Base-by-base conservation (phyloP, 2,888 invertebrate genomes). In the Arge pagana region DNA sequence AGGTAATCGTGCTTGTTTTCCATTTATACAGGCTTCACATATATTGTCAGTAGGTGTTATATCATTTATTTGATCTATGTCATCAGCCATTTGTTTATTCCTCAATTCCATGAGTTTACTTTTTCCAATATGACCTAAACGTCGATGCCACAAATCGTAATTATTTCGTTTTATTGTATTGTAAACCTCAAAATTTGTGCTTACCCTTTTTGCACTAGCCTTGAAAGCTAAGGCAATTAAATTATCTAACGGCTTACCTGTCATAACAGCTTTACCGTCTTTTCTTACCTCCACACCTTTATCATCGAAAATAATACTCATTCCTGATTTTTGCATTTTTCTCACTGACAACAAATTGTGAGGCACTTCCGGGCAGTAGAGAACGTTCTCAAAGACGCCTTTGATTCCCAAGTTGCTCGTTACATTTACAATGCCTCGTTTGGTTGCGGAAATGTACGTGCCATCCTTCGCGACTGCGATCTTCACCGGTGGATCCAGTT, bases 11-110 rank as follows among this genome's bases (percentile, higher is more conserved):
- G 60, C 56, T 62, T 71, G 71, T 59, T 74, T 72, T 15, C 69
- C 70, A 55, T 66, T 54, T 52, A 70, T 61, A 58, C 72, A 75
- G 10, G 68, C 58, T 52, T 72, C 71, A 60, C 71, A 74, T 48
- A 68, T 56, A 33, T 63, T 55, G 60, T 65, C 54, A 10, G 13
- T 19, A 3, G 23, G 35, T 24, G 43, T 24, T 39, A 59, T 26
- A 42, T 58, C 53, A 35, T 52, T 43, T 15, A 58, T 48, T 19
- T 52, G 49, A 11, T 30, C 21, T n/a, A 52, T 24, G 26, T 60
- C 55, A 42, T 55, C 39, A 33, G 58, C 16, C 58, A 64, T 59
- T 13, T 55, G 49, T 35, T 58, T 39, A 24, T 48, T 48, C 26
- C 39, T 36, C n/a, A 39, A 37, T 52, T 58, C 49, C 4, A 57